phyloP scores from a whole-genome alignment of 2,888 invertebrate genomes.

The Agrotis exclamationis region DNA sequence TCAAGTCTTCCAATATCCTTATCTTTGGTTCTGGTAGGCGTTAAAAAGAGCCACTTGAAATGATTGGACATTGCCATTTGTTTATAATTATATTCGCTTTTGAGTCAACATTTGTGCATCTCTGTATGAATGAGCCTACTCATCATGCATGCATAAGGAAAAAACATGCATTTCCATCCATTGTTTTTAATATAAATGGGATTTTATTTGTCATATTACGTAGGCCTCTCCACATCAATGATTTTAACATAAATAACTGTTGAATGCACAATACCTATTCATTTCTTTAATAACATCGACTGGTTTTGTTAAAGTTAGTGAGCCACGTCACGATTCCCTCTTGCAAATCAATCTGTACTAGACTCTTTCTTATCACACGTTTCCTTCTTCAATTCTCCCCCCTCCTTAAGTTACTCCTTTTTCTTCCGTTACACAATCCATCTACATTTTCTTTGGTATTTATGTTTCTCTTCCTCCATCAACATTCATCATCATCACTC shows the following conservation, averaged over 20 bases:
- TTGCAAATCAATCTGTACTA: background rate
- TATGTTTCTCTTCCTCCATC: no score
- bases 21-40: slow-evolving; percentile 23
- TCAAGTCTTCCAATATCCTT: slow-evolving; percentile 36
- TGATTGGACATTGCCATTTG: background rate
- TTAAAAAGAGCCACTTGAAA: slow-evolving; percentile 14
- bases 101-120: slow-evolving; percentile 8
- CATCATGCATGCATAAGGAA: slow-evolving; percentile 8
- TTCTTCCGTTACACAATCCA: no score
- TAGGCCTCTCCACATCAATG: background rate
- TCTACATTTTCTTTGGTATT: no score
- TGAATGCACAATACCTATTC: background rate
- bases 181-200: slow-evolving; percentile 14
- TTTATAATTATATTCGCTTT: background rate
- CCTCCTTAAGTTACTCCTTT: no score
- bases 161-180: slow-evolving; percentile 22
- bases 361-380: no score
- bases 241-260: background rate
- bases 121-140: background rate
- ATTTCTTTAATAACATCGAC: background rate
- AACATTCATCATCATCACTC: no score
- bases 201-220: slow-evolving; percentile 11
- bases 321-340: background rate
- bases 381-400: no score
- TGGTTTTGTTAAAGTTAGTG: background rate